phyloP scores from a whole-genome alignment of 2,113 vertebrate genomes.

The Ctenomys sociabilis region DNA sequence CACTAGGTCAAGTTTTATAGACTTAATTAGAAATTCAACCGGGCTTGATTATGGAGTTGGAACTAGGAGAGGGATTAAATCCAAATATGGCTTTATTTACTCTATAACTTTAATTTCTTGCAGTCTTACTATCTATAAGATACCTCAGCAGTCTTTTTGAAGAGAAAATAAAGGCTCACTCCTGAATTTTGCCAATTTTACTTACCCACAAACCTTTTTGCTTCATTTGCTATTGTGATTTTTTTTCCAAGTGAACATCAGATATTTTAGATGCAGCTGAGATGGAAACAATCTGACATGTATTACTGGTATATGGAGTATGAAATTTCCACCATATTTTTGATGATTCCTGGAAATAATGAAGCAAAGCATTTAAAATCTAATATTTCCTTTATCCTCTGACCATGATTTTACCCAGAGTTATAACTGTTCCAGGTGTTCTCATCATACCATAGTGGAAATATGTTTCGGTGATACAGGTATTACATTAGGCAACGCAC shows the following conservation, averaged over 20 bases:
- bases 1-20: conserved; percentile 22
- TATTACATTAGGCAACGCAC: neutral
- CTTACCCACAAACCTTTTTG: neutral
- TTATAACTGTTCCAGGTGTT: neutral
- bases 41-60: neutral
- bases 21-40: neutral
- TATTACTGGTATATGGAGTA: conserved; percentile 2
- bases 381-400: neutral
- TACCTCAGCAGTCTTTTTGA: neutral
- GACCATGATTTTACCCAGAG: neutral
- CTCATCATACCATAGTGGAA: neutral
- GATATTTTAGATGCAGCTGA: conserved; percentile 8
- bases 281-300: neutral
- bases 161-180: neutral
- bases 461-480: neutral
- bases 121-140: neutral
- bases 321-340: conserved; percentile 2
- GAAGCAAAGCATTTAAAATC: neutral
- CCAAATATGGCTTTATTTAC: conserved; percentile 45
- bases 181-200: neutral
- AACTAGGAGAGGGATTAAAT: conserved; percentile 23
- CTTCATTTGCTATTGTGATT: conserved; percentile 40
- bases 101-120: neutral
- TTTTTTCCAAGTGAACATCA: conserved; percentile 27
- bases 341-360: conserved; percentile 25